Base-by-base conservation (phyloP, 2,888 invertebrate genomes). In the Cryptophagus acutangulus region DNA sequence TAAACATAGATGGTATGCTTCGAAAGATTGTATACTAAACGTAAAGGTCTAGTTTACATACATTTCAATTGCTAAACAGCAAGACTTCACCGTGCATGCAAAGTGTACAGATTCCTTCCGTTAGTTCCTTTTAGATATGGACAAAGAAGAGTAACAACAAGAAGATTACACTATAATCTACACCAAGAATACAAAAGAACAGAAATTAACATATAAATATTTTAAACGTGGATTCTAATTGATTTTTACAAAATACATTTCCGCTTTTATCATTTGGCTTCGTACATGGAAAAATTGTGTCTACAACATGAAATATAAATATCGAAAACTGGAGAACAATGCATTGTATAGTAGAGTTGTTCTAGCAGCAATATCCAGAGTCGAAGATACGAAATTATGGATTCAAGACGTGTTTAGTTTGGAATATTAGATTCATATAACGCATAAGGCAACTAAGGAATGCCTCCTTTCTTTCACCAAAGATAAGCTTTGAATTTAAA, bases 311-410 rank as follows among this genome's bases (percentile, higher is more conserved):
- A 26, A 12, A 26, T 26, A 26, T 26, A 26, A 3, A 8, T 26
- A 26, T n/a, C n/a, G 12, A 26, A 26, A 12, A 26, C 20, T 20
- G 20, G 26, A 26, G 12, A n/a, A 31, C 31, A 31, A 31, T 31
- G 16, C 15, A 31, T 31, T 8, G 3, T n/a, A 10, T 12, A 31
- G 3, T 31, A 15, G 13, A 8, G 12, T 31, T 3, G 8, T 2
- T 8, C n/a, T 14, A 26, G 12, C n/a, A 26, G 26, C 26, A 12
- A 20, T 20, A 26, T n/a, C 24, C 24, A 6, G n/a, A 44, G 46
- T 40, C 45, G 49, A 47, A 52, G 52, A 55, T 54, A 54, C 51
- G 49, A 49, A 54, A 55, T 55, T 55, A 54, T 54, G 51, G 54
- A 55, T 52, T 49, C 50, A 51, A 42, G 45, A 52, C 55, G 55